Conservation (phyloP, 1,140 invertebrate genomes). For the Hyphantria cunea region DNA sequence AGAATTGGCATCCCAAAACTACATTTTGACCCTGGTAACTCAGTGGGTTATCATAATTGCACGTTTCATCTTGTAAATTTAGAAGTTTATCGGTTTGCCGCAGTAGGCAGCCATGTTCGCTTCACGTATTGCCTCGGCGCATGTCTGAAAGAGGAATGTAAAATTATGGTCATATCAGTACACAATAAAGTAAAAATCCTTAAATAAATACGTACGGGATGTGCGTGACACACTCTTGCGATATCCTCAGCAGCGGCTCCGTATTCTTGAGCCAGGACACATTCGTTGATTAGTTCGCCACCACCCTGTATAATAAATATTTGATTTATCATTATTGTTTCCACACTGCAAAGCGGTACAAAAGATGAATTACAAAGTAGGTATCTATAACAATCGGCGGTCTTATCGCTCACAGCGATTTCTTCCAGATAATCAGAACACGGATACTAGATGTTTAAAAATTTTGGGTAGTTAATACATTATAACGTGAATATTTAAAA, state of each 20-base stretch:
- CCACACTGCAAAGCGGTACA: no score
- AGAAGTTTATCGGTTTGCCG: slow-evolving; percentile 99
- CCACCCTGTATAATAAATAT: slow-evolving; percentile 83
- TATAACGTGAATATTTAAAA: no score
- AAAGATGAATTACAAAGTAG: no score
- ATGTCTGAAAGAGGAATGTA: slow-evolving; percentile 87
- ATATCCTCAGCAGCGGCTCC: slow-evolving; percentile 99
- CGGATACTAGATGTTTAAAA: no score
- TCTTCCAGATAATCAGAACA: no score
- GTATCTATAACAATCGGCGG: no score
- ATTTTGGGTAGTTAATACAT: no score
- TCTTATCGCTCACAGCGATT: no score
- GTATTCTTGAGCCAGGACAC: slow-evolving; percentile 99
- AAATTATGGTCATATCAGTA: background rate
- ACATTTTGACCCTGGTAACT: slow-evolving; percentile 27
- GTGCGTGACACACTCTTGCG: slow-evolving; percentile 98
- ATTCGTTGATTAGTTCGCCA: slow-evolving; percentile 98
- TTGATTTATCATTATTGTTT: background rate
- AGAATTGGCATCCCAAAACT: background rate
- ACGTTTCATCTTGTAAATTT: slow-evolving; percentile 45
- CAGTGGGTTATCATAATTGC: slow-evolving; percentile 32
- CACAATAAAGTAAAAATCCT: no score
- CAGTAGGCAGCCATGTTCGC: slow-evolving; percentile 97
- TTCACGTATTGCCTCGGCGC: slow-evolving; percentile 98
- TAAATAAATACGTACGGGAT: slow-evolving; percentile 90